These are phyloP conservation scores for Nematostella vectensis DNA, from an alignment of 92 coral and sea anemone genomes.

Conservation along the genomic window DNA sequence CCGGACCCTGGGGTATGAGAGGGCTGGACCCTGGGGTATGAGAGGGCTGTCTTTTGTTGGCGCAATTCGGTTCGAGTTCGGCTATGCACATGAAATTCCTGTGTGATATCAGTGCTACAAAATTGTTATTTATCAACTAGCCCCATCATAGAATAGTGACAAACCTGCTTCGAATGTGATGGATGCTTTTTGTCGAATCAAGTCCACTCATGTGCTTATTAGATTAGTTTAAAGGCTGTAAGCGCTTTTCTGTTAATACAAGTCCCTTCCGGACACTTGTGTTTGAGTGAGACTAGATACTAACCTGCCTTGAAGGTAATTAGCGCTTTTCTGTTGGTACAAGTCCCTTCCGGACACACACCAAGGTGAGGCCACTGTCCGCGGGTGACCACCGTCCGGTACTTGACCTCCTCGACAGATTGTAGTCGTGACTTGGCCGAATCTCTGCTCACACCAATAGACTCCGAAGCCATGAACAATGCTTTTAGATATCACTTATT, in stretches of 20 bases:
- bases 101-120: too few species aligned
- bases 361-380: slow-evolving; percentile 67
- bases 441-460: slow-evolving; percentile 53
- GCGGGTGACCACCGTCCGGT: slow-evolving; percentile 36
- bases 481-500: slow-evolving; percentile 22
- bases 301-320: slow-evolving; percentile 54
- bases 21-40: too few species aligned
- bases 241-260: slow-evolving; percentile 48
- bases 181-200: too few species aligned
- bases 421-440: slow-evolving; percentile 35
- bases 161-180: too few species aligned
- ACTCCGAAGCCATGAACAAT: slow-evolving; percentile 39
- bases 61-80: too few species aligned
- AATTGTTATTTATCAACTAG: too few species aligned
- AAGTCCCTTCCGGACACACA: slow-evolving; percentile 63
- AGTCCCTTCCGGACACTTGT: slow-evolving; percentile 67
- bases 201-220: too few species aligned
- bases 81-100: too few species aligned
- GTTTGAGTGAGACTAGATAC: too few species aligned
- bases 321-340: slow-evolving; percentile 45
- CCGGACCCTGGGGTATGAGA: too few species aligned
- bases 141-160: too few species aligned
- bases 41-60: too few species aligned
- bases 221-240: slow-evolving; percentile 45
- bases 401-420: slow-evolving; percentile 46